Percentiles rank a stretch among this genome's conserved stretches.
Conservation (phyloP, 2,888 invertebrate genomes). For the Trypoxylon attenuatum region DNA sequence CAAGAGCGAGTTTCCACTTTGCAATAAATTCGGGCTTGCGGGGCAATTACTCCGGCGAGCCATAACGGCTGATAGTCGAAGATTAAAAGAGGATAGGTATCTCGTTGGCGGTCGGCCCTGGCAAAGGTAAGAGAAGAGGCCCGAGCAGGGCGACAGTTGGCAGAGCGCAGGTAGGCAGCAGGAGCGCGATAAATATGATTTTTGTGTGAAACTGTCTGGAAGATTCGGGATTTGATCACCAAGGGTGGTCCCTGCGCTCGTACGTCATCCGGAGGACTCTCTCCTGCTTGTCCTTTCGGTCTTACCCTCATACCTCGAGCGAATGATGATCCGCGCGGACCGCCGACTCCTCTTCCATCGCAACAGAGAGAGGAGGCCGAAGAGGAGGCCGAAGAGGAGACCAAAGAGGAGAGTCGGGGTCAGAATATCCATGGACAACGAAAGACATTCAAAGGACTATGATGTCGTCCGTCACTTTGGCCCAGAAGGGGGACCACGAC, state of each 20-base stretch:
- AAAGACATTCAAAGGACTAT: conserved; percentile 51
- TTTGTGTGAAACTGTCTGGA: conserved; percentile 70
- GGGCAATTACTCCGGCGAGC: conserved; percentile 67
- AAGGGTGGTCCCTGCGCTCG: conserved; percentile 71
- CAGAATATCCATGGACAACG: conserved; percentile 44
- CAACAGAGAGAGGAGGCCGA: conserved; percentile 2
- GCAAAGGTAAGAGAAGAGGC: conserved; percentile 43
- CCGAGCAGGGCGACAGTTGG: conserved; percentile 21
- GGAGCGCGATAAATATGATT: conserved; percentile 67
- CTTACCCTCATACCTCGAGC: conserved; percentile 47
- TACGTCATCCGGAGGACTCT: conserved; percentile 63
- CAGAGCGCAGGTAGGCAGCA: conserved; percentile 63
- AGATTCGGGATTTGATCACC: conserved; percentile 64
- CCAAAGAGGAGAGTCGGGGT: neutral
- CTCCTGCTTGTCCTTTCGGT: conserved; percentile 35
- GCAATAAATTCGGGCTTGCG: conserved; percentile 67
- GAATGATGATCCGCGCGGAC: neutral
- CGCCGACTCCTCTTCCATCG: conserved; percentile 5
- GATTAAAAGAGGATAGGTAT: conserved; percentile 42
- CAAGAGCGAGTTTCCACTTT: conserved; percentile 57
- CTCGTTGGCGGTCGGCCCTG: conserved; percentile 25
- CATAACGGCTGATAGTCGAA: conserved; percentile 51
- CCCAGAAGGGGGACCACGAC: conserved; percentile 47
- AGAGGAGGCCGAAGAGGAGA: neutral
- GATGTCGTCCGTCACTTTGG: conserved; percentile 59